A percentile compares a stretch with the other conserved stretches of the same genome.
Conservation (phyloP, 30 jellyfish, hydroid and myxozoan species). For the Catostylus mosaicus region DNA sequence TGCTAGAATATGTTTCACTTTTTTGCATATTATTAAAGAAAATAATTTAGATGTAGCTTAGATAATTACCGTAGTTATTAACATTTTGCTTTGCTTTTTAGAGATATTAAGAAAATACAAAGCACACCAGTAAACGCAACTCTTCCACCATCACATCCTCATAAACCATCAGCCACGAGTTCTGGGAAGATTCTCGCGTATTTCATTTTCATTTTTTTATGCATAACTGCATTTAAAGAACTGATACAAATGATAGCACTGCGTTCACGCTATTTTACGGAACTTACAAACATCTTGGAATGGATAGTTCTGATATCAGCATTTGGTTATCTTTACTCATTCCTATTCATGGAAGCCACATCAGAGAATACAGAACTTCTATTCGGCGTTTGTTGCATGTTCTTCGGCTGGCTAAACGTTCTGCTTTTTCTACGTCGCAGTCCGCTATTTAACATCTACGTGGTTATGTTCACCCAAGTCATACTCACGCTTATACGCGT, state of each 20-base stretch:
- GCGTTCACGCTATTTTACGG: constrained; percentile 51
- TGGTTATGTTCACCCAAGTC: constrained; percentile 86
- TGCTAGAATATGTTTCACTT: too few relatives aligned
- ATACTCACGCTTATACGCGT: constrained; percentile 61
- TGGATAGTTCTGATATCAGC: constrained; percentile 49
- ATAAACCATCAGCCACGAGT: too few relatives aligned
- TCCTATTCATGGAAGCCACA: not conserved
- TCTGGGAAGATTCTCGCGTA: not conserved
- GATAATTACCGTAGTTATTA: too few relatives aligned
- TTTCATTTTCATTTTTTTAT: not conserved
- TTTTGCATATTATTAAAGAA: too few relatives aligned
- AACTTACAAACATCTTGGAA: constrained; percentile 61
- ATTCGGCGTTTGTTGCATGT: constrained; percentile 58
- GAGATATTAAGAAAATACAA: too few relatives aligned
- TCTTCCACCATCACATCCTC: too few relatives aligned
- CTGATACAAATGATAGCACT: constrained; percentile 28
- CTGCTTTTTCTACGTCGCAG: constrained; percentile 72
- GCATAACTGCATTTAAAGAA: constrained; percentile 38
- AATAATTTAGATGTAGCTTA: too few relatives aligned
- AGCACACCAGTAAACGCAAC: too few relatives aligned
- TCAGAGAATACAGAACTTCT: constrained; percentile 22
- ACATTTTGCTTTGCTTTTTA: too few relatives aligned
- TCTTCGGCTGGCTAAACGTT: constrained; percentile 74
- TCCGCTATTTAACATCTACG: constrained; percentile 76
- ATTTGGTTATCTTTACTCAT: constrained; percentile 44